Conservation (phyloP, 2,113 vertebrate species). For the Pachypanchax playfairii region DNA sequence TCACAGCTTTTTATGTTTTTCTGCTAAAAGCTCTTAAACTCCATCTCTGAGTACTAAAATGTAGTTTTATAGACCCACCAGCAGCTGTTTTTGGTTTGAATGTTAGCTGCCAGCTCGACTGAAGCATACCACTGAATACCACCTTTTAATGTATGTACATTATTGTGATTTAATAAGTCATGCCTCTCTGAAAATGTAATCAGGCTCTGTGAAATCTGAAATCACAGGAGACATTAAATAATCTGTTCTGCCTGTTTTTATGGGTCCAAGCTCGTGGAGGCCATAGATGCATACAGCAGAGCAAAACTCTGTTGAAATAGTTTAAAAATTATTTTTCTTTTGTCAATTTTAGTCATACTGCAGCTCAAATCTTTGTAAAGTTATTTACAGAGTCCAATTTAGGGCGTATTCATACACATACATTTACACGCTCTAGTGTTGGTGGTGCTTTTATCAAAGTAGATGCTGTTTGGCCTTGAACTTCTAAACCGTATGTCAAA, state of each 20-base stretch:
- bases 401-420: no score
- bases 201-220: slow-evolving; percentile 14
- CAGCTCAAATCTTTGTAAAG: no score
- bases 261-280: no score
- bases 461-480: no score
- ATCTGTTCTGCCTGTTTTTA: slow-evolving; percentile 43
- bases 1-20: not conserved
- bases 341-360: no score
- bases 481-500: no score
- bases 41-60: slow-evolving; percentile 23
- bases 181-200: slow-evolving; percentile 60
- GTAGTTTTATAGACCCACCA: slow-evolving; percentile 9
- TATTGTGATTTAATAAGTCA: slow-evolving; percentile 65
- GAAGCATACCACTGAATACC: slow-evolving; percentile 35
- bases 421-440: no score
- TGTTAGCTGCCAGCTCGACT: slow-evolving; percentile 11
- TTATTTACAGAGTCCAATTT: no score
- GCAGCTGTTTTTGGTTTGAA: slow-evolving; percentile 10
- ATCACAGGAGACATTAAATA: slow-evolving; percentile 40
- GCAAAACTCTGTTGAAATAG: no score
- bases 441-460: no score
- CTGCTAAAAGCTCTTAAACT: slow-evolving; percentile 3
- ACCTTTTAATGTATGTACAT: slow-evolving; percentile 53
- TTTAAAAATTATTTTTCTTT: no score
- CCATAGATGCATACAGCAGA: no score